Conservation (phyloP, 2,113 vertebrate genomes). For the Semicossyphus pulcher region DNA sequence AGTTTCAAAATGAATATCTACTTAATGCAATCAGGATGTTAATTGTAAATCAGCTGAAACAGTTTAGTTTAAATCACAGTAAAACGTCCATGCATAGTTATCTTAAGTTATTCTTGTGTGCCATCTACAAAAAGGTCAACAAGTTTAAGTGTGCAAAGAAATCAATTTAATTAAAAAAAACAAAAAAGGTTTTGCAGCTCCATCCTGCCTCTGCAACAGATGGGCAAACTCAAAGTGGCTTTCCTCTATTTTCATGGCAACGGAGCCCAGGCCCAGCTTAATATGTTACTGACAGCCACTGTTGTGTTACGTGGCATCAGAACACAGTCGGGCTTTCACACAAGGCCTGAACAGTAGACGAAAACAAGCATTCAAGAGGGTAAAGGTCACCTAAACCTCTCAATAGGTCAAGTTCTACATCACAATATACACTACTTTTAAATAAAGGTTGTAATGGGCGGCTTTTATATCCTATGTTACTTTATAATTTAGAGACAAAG, state of each 20-base stretch:
- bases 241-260: conserved; percentile 42
- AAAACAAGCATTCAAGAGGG: conserved; percentile 54
- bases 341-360: conserved; percentile 41
- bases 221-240: conserved; percentile 32
- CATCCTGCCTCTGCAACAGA: conserved; percentile 17
- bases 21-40: neutral
- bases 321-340: conserved; percentile 64
- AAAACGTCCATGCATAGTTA: neutral
- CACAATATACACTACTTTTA: conserved; percentile 19
- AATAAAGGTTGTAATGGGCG: conserved; percentile 15
- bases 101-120: neutral
- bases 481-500: conserved; percentile 3
- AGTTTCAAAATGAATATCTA: neutral
- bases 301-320: conserved; percentile 67
- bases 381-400: conserved; percentile 59
- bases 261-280: conserved; percentile 59
- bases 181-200: conserved; percentile 18
- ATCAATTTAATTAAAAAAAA: conserved; percentile 4
- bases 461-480: conserved; percentile 13
- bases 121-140: conserved; percentile 23
- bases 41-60: conserved; percentile 1
- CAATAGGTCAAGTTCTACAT: conserved; percentile 17
- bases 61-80: no score
- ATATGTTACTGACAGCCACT: conserved; percentile 64
- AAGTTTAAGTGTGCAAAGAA: neutral